phyloP scores from a whole-genome alignment of 2,113 vertebrate species.

The Colistium nudipinnis region DNA sequence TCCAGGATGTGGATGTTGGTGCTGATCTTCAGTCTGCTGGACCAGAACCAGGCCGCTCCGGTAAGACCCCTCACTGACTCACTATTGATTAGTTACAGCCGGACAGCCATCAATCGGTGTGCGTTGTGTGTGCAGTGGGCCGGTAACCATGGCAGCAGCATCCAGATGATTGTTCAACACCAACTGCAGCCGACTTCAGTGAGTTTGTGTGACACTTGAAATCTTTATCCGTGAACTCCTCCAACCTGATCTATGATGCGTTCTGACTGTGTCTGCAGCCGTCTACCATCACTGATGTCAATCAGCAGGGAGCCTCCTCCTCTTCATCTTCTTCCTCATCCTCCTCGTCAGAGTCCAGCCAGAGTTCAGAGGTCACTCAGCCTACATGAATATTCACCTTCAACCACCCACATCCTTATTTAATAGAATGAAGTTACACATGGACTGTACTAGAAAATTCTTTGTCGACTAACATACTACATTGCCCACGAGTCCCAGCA shows the following conservation, averaged over 20 bases:
- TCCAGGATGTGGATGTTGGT: constrained; percentile 43
- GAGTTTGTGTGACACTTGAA: neutral
- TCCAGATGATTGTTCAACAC: constrained; percentile 9
- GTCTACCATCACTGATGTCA: neutral
- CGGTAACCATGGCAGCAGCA: neutral
- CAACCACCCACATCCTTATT: too few relatives aligned
- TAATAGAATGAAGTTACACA: too few relatives aligned
- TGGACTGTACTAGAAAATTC: too few relatives aligned
- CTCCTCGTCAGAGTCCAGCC: constrained; percentile 42
- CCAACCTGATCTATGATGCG: too few relatives aligned
- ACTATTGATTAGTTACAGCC: neutral
- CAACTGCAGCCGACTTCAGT: neutral
- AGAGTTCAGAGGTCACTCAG: constrained; percentile 39
- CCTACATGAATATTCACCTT: too few relatives aligned
- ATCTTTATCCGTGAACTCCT: too few relatives aligned
- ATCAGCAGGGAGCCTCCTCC: neutral
- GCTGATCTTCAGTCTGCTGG: constrained; percentile 14
- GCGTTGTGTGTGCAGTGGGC: neutral
- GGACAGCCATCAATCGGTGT: neutral
- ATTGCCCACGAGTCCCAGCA: too few relatives aligned
- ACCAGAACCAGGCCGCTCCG: constrained; percentile 22
- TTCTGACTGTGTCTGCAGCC: constrained; percentile 34
- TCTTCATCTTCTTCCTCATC: constrained; percentile 36
- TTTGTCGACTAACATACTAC: too few relatives aligned
- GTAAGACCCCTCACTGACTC: constrained; percentile 12